Evolutionary conservation across 2,797 vertebrate genomes (phyloP), one percentile per base, ranked within the genome.

Genomic region (Sebastes ruberrimus): DNA sequence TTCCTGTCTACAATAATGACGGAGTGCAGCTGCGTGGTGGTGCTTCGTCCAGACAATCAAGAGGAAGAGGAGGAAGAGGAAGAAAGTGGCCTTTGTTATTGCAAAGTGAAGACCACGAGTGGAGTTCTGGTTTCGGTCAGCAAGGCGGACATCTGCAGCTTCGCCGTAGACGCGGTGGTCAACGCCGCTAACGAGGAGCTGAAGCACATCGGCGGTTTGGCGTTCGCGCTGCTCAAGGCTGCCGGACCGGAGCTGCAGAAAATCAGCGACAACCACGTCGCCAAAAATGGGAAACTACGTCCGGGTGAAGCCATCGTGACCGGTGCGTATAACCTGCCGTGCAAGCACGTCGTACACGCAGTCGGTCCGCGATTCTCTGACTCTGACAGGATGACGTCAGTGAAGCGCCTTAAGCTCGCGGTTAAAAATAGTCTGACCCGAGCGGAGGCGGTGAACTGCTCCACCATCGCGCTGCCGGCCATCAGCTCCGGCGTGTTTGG

Each of bases 151-250:
- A 90, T 99, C 91, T 95, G 95, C 7, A 59, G 7, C 42, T 86
- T 96, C 1, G 61, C 18, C 0, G 95, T 89, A 0, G 97, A 97
- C 0, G 96, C 94, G 3, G 94, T 98, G 32, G 97, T 99, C 72
- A 98, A 97, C 9, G 94, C 96, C 0, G 92, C 97, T 5, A 98
- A 97, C 0, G 95, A 97, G 81, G 83, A 95, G 0, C 85, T 99
- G 9, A 74, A 91, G 27, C 97, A 97, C 83, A 80, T 55, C 0
- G 95, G 95, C 0, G 97, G 96, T 1, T 80, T 98, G 28, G 96
- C 97, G 0, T 28, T 30, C 0, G 95, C 95, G 0, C 92, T 99
- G 59, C 84, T 90, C 0, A 74, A 68, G 7, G 96, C 95, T 0
- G 97, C 97, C 2, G 97, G 97, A 18, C 95, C 94, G 1, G 66